These are phyloP conservation scores for Antechinus stuartii DNA, from an alignment of 2,113 vertebrate genomes.

Conservation along the genomic window DNA sequence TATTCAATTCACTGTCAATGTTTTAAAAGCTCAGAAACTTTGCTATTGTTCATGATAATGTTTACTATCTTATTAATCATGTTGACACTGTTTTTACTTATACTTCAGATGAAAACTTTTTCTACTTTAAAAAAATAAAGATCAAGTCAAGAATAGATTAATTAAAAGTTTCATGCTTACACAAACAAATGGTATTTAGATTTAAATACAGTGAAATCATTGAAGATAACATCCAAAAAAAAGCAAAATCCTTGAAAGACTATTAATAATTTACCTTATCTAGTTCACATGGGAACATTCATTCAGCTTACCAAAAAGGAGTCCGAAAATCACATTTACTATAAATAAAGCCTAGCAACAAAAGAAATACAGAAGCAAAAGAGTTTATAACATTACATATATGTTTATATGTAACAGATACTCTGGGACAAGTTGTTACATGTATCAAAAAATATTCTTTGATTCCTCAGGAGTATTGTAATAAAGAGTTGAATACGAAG, in stretches of 20 bases:
- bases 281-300: slow-evolving; percentile 49
- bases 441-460: slow-evolving; percentile 52
- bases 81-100: slow-evolving; percentile 14
- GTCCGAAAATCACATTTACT: slow-evolving; percentile 33
- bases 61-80: slow-evolving; percentile 32
- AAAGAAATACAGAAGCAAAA: slow-evolving; percentile 48
- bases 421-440: slow-evolving; percentile 39
- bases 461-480: slow-evolving; percentile 14
- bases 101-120: background rate
- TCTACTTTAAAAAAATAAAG: background rate
- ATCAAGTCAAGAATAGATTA: slow-evolving; percentile 39
- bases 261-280: slow-evolving; percentile 40
- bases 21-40: slow-evolving; percentile 47
- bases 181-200: slow-evolving; percentile 10
- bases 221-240: background rate
- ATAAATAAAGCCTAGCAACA: slow-evolving; percentile 47
- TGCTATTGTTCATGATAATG: background rate
- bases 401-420: slow-evolving; percentile 51
- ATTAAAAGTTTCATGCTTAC: slow-evolving; percentile 35
- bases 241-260: slow-evolving; percentile 31
- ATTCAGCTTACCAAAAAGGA: slow-evolving; percentile 38
- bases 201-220: slow-evolving; percentile 46
- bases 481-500: background rate
- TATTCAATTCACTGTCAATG: slow-evolving; percentile 9
- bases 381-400: slow-evolving; percentile 48